Percentiles rank a stretch among this genome's conserved stretches.
These are phyloP conservation scores for Zoanthus sansibaricus DNA, from an alignment of 92 coral and sea anemone genomes.

Conservation along the genomic window DNA sequence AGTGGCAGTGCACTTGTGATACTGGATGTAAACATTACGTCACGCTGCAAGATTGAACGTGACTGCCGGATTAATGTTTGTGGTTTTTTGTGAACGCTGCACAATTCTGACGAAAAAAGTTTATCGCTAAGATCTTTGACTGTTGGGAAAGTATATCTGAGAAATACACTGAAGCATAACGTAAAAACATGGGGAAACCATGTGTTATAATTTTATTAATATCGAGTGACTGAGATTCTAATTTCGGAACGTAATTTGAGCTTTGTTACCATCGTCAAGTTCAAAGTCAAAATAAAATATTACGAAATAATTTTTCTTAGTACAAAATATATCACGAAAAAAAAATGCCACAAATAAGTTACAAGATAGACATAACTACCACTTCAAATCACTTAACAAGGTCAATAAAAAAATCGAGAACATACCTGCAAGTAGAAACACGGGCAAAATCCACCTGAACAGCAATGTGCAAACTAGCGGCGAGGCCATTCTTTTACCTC, in stretches of 20 bases:
- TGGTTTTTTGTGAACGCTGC: neutral
- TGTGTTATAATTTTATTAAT: too few relatives aligned
- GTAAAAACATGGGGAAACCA: neutral
- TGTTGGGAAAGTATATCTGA: neutral
- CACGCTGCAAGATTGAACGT: conserved; percentile 33
- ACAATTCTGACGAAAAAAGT: neutral
- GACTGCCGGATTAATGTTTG: neutral
- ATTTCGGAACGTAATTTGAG: conserved; percentile 13
- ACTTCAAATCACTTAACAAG: neutral
- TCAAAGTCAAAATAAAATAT: neutral
- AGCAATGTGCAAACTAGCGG: conserved; percentile 84
- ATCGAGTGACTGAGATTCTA: neutral
- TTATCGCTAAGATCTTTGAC: neutral
- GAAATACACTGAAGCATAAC: neutral
- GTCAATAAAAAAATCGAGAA: neutral
- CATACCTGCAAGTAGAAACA: conserved; percentile 91
- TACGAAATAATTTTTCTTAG: neutral
- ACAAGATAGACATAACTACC: neutral
- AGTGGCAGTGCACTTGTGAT: too few relatives aligned
- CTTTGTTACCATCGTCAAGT: neutral
- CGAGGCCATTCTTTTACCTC: conserved; percentile 78
- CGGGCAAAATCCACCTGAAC: conserved; percentile 88
- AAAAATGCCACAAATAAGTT: neutral
- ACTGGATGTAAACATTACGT: conserved; percentile 36
- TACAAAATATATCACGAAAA: neutral